Conservation (phyloP, 1,140 invertebrate genomes). For the Asbolus verrucosus region DNA sequence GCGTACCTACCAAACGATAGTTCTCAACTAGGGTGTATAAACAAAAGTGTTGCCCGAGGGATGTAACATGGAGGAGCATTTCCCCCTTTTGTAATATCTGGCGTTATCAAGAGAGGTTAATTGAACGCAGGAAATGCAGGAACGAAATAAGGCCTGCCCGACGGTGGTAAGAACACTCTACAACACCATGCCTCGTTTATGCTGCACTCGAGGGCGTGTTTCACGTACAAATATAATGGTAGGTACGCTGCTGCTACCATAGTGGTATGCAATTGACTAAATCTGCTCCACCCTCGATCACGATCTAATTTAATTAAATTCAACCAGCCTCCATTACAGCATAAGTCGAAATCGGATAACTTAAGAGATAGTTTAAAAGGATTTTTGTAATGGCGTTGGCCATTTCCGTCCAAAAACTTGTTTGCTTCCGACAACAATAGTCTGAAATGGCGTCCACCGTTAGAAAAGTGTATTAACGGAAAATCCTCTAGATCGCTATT, state of each 20-base stretch:
- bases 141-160: constrained; percentile 16
- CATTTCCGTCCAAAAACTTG: constrained; percentile 32
- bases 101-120: constrained; percentile 33
- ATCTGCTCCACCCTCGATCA: constrained; percentile 19
- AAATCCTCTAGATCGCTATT: constrained; percentile 27
- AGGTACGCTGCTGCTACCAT: not conserved
- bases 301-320: constrained; percentile 32
- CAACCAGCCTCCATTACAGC: constrained; percentile 9
- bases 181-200: constrained; percentile 33
- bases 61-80: not conserved
- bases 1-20: no score
- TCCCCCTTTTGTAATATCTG: constrained; percentile 32
- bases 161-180: constrained; percentile 18
- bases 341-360: constrained; percentile 19
- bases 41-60: constrained; percentile 3
- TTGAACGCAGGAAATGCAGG: constrained; percentile 31
- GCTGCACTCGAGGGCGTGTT: constrained; percentile 25
- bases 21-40: not conserved
- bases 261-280: constrained; percentile 2
- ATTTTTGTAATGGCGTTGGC: constrained; percentile 24
- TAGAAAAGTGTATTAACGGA: constrained; percentile 29
- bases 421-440: constrained; percentile 20
- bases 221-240: constrained; percentile 30
- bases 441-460: constrained; percentile 21
- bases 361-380: constrained; percentile 19